These are phyloP conservation scores for Drosophila ficusphila DNA, from an alignment of 1,140 invertebrate species.

Conservation along the genomic window DNA sequence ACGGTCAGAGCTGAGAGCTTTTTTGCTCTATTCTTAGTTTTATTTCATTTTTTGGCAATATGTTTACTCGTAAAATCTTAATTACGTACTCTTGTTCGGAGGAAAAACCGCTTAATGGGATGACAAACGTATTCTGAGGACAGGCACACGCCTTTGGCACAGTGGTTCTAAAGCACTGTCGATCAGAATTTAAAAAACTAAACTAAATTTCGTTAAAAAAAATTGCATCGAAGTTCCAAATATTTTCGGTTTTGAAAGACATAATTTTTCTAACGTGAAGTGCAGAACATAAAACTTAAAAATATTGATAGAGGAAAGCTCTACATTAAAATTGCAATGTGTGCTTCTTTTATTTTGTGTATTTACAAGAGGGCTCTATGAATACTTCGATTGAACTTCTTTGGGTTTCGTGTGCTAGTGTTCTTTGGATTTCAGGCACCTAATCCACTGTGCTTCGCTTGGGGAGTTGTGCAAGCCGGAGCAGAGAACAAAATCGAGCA, in stretches of 20 bases:
- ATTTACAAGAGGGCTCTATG: too few species aligned
- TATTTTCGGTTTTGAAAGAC: too few species aligned
- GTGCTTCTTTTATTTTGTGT: too few species aligned
- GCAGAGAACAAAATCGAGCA: constrained; percentile 11
- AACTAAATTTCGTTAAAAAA: too few species aligned
- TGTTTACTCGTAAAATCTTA: constrained; percentile 49
- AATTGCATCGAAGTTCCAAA: too few species aligned
- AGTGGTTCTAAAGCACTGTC: constrained; percentile 1
- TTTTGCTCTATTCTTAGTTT: constrained; percentile 28
- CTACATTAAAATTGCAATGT: too few species aligned
- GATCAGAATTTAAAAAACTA: background rate
- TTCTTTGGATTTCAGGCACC: background rate
- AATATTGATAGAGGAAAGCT: too few species aligned
- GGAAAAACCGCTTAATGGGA: constrained; percentile 8
- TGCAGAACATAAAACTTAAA: too few species aligned
- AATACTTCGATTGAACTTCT: too few species aligned
- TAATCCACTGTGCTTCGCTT: constrained; percentile 26
- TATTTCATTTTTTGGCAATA: constrained; percentile 30
- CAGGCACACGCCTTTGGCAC: constrained; percentile 25
- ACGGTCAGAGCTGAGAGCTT: constrained; percentile 41
- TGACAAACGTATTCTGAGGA: constrained; percentile 29
- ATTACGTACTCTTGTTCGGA: constrained; percentile 41
- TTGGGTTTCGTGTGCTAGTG: too few species aligned
- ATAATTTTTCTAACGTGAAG: too few species aligned
- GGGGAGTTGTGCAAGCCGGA: constrained; percentile 32